Percentiles rank a stretch among this genome's conserved stretches.
Conservation (phyloP, 2,888 invertebrate genomes). For the Drosophila longiperda region DNA sequence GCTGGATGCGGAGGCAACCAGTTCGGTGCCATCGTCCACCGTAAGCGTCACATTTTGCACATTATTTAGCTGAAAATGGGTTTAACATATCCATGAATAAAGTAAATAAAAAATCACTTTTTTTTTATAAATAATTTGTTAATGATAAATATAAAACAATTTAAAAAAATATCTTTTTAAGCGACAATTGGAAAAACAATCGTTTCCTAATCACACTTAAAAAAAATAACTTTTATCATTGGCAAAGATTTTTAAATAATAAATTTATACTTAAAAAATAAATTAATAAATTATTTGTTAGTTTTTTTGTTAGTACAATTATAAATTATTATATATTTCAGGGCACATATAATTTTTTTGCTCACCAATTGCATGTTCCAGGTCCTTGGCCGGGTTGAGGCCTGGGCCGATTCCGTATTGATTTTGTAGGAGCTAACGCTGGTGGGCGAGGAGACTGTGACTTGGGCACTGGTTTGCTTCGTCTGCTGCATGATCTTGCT, state of each 20-base stretch:
- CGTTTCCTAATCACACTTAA: neutral
- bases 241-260: neutral
- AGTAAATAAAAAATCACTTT: neutral
- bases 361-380: slow-evolving; percentile 87
- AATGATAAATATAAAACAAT: neutral
- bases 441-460: slow-evolving; percentile 83
- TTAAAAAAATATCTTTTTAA: neutral
- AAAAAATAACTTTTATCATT: neutral
- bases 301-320: neutral
- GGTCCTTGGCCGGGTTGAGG: slow-evolving; percentile 85
- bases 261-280: neutral
- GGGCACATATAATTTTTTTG: neutral
- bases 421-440: slow-evolving; percentile 83
- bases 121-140: neutral
- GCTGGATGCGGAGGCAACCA: slow-evolving; percentile 68
- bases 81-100: neutral
- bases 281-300: neutral
- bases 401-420: slow-evolving; percentile 69
- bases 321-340: neutral
- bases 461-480: slow-evolving; percentile 87
- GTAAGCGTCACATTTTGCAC: slow-evolving; percentile 81
- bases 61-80: slow-evolving; percentile 66
- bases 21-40: slow-evolving; percentile 78
- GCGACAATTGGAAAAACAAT: neutral
- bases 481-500: slow-evolving; percentile 92